phyloP scores from a whole-genome alignment of 2,797 vertebrate genomes.

The Danionella dracula region DNA sequence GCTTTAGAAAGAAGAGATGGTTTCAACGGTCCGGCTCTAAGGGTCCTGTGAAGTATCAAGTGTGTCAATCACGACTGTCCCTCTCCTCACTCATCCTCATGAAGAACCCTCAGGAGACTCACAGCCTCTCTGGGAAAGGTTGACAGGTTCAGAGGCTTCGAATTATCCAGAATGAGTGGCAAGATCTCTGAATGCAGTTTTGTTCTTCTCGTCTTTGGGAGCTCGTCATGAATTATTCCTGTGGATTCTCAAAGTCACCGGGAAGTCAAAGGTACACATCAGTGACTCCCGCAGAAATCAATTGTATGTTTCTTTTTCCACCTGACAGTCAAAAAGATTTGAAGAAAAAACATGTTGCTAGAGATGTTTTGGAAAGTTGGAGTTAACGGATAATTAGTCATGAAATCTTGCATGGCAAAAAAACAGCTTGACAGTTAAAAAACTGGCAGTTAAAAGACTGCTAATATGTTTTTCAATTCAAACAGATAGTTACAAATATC shows the following conservation, averaged over 20 bases:
- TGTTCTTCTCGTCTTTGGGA: slow-evolving; percentile 61
- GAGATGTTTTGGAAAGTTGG: slow-evolving; percentile 30
- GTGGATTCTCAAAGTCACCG: slow-evolving; percentile 72
- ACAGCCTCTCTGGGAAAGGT: slow-evolving; percentile 15
- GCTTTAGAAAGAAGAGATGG: slow-evolving; percentile 25
- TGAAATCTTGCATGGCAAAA: slow-evolving; percentile 43
- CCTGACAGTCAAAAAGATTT: slow-evolving; percentile 32
- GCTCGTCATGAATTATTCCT: slow-evolving; percentile 74
- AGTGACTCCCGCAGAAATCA: slow-evolving; percentile 50
- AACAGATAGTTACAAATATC: slow-evolving; percentile 72
- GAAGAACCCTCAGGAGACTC: slow-evolving; percentile 50
- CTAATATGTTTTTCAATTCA: slow-evolving; percentile 64
- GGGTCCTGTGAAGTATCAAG: slow-evolving; percentile 48
- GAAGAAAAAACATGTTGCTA: slow-evolving; percentile 49
- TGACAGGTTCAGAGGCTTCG: slow-evolving; percentile 49
- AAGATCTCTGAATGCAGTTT: slow-evolving; percentile 60
- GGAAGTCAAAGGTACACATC: slow-evolving; percentile 69
- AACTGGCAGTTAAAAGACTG: slow-evolving; percentile 42
- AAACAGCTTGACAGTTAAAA: slow-evolving; percentile 38
- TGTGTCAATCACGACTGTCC: slow-evolving; percentile 38
- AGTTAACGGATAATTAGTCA: slow-evolving; percentile 49
- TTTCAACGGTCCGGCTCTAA: slow-evolving; percentile 23
- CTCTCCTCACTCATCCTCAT: slow-evolving; percentile 41
- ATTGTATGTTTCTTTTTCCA: slow-evolving; percentile 38
- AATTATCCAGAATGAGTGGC: slow-evolving; percentile 59